These are phyloP conservation scores for Apteryx owenii DNA, from an alignment of 2,113 vertebrate genomes.

Conservation along the genomic window DNA sequence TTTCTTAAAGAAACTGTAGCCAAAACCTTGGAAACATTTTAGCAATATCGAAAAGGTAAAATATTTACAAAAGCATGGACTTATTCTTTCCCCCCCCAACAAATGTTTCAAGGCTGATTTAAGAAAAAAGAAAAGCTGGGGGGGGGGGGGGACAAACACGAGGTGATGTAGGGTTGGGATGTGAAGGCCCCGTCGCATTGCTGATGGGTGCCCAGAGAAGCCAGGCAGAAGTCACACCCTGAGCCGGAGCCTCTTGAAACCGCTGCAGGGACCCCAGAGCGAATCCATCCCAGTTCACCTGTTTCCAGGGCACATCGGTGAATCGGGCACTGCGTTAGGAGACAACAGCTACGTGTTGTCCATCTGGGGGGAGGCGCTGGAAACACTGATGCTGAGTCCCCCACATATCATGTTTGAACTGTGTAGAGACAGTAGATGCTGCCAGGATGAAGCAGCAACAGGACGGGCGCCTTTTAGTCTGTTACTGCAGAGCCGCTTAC, in stretches of 20 bases:
- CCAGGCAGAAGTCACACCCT: background rate
- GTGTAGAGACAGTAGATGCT: background rate
- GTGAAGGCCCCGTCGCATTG: background rate
- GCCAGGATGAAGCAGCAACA: background rate
- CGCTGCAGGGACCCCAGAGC: background rate
- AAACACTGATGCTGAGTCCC: background rate
- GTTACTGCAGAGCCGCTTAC: too few relatives aligned
- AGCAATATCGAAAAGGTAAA: background rate
- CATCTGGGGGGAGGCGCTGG: background rate
- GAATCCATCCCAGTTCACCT: too few relatives aligned
- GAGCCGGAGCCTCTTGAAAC: background rate
- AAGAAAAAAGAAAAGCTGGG: background rate
- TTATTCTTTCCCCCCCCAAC: background rate
- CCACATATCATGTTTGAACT: fast-evolving
- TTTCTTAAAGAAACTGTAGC: background rate
- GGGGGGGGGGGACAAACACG: background rate
- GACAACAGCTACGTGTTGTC: background rate
- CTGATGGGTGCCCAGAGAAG: background rate
- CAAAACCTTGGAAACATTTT: background rate
- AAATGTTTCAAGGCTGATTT: background rate
- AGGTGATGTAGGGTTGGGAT: background rate
- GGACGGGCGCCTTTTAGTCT: too few relatives aligned
- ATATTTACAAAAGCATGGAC: background rate
- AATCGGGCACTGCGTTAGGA: background rate
- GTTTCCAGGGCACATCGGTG: background rate